A percentile compares a stretch with the other conserved stretches of the same genome.
Conservation (phyloP, 2,888 invertebrate genomes). For the Rhaphigaster nebulosa region DNA sequence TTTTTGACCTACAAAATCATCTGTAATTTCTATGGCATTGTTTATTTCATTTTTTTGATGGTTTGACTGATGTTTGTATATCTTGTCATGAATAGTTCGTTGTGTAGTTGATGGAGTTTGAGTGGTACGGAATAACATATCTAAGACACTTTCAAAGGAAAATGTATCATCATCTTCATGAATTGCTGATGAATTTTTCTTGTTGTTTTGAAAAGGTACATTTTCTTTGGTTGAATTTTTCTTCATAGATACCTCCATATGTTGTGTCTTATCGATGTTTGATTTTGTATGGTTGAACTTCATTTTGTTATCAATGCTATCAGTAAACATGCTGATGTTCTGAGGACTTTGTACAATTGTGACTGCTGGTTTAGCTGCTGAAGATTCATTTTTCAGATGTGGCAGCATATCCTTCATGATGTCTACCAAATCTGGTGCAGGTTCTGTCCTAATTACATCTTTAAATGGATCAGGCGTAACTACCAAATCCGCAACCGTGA, state of each 20-base stretch:
- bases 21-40: slow-evolving; percentile 56
- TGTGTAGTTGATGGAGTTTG: slow-evolving; percentile 44
- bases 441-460: slow-evolving; percentile 64
- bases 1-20: slow-evolving; percentile 50
- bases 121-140: slow-evolving; percentile 71
- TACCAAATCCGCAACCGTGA: slow-evolving; percentile 65
- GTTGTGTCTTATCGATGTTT: not conserved
- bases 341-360: slow-evolving; percentile 58
- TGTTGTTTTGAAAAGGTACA: not conserved
- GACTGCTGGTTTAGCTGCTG: slow-evolving; percentile 9
- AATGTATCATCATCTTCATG: slow-evolving; percentile 67
- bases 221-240: not conserved
- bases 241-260: not conserved
- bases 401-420: slow-evolving; percentile 64
- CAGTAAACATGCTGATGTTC: slow-evolving; percentile 60
- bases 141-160: slow-evolving; percentile 75
- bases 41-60: slow-evolving; percentile 53
- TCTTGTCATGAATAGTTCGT: not conserved
- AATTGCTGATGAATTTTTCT: not conserved
- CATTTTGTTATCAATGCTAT: not conserved
- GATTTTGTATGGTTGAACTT: slow-evolving; percentile 17
- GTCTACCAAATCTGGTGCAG: slow-evolving; percentile 64
- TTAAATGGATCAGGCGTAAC: slow-evolving; percentile 64
- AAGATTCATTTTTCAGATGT: slow-evolving; percentile 60
- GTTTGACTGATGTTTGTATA: not conserved